Conservation (phyloP, 2,888 invertebrate species). For the Drosophila trichaetosa region DNA sequence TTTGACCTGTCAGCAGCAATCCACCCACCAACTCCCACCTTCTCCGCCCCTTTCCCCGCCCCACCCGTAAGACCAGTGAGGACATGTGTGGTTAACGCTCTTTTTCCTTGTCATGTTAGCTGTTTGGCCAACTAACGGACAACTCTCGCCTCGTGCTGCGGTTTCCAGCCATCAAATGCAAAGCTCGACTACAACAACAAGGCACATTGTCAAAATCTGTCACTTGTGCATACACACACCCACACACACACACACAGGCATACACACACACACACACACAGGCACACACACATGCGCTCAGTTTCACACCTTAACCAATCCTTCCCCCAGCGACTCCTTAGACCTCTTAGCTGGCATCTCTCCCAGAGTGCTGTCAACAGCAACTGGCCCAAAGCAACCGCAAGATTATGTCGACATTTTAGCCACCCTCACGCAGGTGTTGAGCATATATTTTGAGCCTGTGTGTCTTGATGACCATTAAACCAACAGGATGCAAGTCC, state of each 20-base stretch:
- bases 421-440: slow-evolving; percentile 7
- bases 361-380: slow-evolving; percentile 42
- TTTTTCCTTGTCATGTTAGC: slow-evolving; percentile 61
- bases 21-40: background rate
- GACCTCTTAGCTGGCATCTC: slow-evolving; percentile 32
- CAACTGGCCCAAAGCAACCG: slow-evolving; percentile 35
- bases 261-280: slow-evolving; percentile 14
- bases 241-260: slow-evolving; percentile 6
- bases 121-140: slow-evolving; percentile 36
- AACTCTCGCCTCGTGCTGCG: slow-evolving; percentile 35
- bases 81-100: slow-evolving; percentile 62
- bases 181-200: slow-evolving; percentile 32
- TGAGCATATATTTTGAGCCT: background rate
- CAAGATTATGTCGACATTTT: slow-evolving; percentile 52
- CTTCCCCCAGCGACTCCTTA: background rate
- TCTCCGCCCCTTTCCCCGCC: background rate
- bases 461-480: slow-evolving; percentile 33
- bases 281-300: slow-evolving; percentile 10
- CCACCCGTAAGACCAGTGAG: slow-evolving; percentile 44
- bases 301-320: slow-evolving; percentile 23
- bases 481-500: slow-evolving; percentile 11
- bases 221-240: slow-evolving; percentile 36
- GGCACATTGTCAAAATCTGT: slow-evolving; percentile 69
- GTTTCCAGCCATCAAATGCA: slow-evolving; percentile 55
- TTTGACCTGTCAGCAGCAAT: background rate